Conservation (phyloP, 2,113 vertebrate genomes). For the Neofelis nebulosa region DNA sequence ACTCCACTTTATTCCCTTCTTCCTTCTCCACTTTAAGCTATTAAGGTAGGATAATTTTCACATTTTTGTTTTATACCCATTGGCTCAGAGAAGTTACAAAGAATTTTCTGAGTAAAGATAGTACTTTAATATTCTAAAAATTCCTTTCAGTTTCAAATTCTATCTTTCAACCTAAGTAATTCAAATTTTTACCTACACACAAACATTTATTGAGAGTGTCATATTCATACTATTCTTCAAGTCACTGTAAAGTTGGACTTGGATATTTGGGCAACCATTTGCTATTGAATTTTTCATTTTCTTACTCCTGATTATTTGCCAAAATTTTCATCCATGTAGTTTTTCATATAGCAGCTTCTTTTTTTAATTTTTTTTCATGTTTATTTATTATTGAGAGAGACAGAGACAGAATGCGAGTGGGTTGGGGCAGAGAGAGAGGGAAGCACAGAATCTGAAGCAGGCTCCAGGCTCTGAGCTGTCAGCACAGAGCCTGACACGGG, state of each 20-base stretch:
- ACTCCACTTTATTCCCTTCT: neutral
- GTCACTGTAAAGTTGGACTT: neutral
- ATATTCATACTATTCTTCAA: neutral
- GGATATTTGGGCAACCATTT: neutral
- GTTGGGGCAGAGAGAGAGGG: no score
- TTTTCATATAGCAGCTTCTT: neutral
- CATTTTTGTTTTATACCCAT: neutral
- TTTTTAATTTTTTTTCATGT: no score
- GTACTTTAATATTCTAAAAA: slow-evolving; percentile 38
- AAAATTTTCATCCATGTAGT: neutral
- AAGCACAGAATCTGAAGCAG: no score
- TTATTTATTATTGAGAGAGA: no score
- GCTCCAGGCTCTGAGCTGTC: no score
- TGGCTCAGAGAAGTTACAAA: neutral
- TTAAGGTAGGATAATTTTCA: neutral
- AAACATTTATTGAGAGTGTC: neutral
- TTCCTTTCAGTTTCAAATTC: neutral
- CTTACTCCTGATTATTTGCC: neutral
- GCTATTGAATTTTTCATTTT: neutral
- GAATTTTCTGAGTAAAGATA: neutral
- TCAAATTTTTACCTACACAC: neutral
- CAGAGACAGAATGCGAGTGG: no score
- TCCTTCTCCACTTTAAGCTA: neutral
- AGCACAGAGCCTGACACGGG: no score
- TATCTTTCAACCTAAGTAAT: slow-evolving; percentile 32